Percentiles rank a stretch among this genome's conserved stretches.
phyloP scores from a whole-genome alignment of 2,797 vertebrate species.

The Ciconia nigra region DNA sequence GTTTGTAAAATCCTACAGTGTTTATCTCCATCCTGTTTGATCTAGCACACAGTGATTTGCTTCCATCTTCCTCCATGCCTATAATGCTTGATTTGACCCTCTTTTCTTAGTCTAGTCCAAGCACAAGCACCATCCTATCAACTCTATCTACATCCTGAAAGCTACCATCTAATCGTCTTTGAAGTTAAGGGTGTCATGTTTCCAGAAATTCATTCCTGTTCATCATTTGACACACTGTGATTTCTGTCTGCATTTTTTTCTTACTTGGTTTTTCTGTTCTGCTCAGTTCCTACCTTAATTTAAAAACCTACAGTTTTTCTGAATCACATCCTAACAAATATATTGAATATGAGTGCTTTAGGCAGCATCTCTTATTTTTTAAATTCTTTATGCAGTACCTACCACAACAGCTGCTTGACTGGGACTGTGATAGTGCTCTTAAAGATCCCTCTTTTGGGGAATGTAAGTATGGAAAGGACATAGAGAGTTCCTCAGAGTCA shows the following conservation, averaged over 20 bases:
- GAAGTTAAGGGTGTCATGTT: neutral
- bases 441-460: neutral
- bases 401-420: neutral
- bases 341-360: neutral
- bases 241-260: neutral
- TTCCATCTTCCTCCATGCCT: neutral
- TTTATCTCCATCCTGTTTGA: neutral
- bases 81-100: neutral
- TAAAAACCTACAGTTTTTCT: neutral
- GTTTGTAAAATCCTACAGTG: constrained; percentile 1
- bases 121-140: neutral
- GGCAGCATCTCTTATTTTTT: neutral
- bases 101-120: neutral
- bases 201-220: neutral
- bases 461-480: neutral
- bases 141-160: neutral
- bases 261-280: neutral
- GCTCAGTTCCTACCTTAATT: neutral
- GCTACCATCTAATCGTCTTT: neutral
- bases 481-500: neutral
- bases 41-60: neutral
- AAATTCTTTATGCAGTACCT: neutral
- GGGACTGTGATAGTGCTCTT: neutral
- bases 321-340: neutral
- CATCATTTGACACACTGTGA: neutral